Evolutionary conservation across 2,888 invertebrate genomes (phyloP).

Genomic region (Nephrotoma appendiculata): DNA sequence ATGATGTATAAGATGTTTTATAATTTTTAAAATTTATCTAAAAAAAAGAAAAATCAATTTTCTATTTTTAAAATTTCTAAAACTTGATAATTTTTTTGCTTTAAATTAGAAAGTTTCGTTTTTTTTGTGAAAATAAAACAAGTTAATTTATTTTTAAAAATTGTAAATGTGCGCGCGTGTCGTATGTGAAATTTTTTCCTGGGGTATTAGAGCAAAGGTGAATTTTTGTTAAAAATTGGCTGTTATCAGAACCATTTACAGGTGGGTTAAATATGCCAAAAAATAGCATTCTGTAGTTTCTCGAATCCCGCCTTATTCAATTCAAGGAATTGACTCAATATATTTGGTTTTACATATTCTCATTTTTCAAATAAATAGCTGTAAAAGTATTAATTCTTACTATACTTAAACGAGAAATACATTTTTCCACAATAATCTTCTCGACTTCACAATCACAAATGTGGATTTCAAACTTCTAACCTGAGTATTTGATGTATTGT

Average conservation of each 20-base stretch:
- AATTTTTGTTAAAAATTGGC: neutral
- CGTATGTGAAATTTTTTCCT: neutral
- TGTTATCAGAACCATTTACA: neutral
- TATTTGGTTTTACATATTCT: too few species aligned
- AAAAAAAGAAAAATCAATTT: neutral
- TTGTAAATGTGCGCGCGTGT: neutral
- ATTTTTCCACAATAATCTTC: too few species aligned
- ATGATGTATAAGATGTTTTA: neutral
- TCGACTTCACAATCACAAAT: too few species aligned
- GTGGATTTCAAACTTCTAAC: too few species aligned
- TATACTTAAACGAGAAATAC: too few species aligned
- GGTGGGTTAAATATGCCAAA: neutral
- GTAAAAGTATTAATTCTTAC: too few species aligned
- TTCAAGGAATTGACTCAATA: too few species aligned
- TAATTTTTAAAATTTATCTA: neutral
- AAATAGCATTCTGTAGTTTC: too few species aligned
- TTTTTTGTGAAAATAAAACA: neutral
- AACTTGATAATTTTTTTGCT: neutral
- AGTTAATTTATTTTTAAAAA: neutral
- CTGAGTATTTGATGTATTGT: too few species aligned
- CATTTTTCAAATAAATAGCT: too few species aligned
- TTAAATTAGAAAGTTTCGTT: neutral
- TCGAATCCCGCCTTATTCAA: too few species aligned
- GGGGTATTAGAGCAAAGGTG: neutral
- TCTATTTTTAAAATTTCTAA: neutral